phyloP scores from a whole-genome alignment of 2,888 invertebrate genomes.

The Tenthredo mesomela region DNA sequence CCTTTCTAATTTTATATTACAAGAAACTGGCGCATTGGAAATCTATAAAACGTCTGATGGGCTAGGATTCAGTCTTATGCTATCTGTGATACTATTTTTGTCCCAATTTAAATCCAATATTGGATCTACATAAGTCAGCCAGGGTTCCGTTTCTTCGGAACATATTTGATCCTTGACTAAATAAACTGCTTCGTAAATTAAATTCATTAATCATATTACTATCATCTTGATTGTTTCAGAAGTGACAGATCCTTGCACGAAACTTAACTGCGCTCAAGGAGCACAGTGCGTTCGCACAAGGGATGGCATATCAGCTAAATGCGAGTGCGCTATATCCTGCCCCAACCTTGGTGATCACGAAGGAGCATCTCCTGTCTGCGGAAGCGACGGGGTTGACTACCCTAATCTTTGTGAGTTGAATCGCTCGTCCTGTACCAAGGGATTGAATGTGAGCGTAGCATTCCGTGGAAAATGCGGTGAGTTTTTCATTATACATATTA shows the following conservation, averaged over 20 bases:
- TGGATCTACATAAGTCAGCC: background rate
- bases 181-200: background rate
- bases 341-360: slow-evolving; percentile 91
- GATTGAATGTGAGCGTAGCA: slow-evolving; percentile 88
- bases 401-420: slow-evolving; percentile 92
- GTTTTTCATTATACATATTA: slow-evolving; percentile 77
- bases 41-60: background rate
- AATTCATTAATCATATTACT: background rate
- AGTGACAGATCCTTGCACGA: slow-evolving; percentile 81
- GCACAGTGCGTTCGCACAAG: slow-evolving; percentile 81
- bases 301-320: slow-evolving; percentile 87
- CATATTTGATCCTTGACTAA: background rate
- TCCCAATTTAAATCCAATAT: background rate
- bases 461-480: slow-evolving; percentile 94
- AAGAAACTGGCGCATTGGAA: background rate
- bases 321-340: slow-evolving; percentile 89
- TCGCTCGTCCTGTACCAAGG: slow-evolving; percentile 87
- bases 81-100: background rate
- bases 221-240: slow-evolving; percentile 68
- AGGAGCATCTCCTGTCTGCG: slow-evolving; percentile 89
- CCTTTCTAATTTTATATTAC: background rate
- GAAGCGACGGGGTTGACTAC: slow-evolving; percentile 91
- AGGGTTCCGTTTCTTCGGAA: background rate
- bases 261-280: slow-evolving; percentile 80
- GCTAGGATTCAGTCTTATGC: background rate